phyloP scores from a whole-genome alignment of 2,888 invertebrate genomes.

The Epinotia demarniana region DNA sequence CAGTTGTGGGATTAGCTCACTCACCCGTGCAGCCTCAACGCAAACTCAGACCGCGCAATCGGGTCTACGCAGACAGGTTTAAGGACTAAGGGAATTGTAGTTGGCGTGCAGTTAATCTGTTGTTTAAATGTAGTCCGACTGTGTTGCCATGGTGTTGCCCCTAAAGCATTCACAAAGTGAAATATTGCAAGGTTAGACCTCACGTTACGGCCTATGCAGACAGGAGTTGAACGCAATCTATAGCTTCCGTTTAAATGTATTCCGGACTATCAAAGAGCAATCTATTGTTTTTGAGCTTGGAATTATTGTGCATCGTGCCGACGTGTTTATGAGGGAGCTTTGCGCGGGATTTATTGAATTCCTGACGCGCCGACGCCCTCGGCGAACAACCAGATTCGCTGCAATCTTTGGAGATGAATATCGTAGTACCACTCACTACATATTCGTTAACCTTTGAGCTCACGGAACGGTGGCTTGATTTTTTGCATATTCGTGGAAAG shows the following conservation, averaged over 20 bases:
- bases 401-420: not conserved
- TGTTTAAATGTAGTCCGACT: not conserved
- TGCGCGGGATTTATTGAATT: not conserved
- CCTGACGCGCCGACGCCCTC: not conserved
- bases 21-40: not conserved
- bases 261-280: not conserved
- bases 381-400: not conserved
- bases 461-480: too few relatives aligned
- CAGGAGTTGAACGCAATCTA: not conserved
- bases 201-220: not conserved
- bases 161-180: too few relatives aligned
- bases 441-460: not conserved
- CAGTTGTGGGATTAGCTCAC: conserved; percentile 4
- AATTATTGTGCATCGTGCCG: not conserved
- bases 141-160: not conserved
- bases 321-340: not conserved
- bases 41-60: not conserved
- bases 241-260: not conserved
- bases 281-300: not conserved
- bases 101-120: not conserved
- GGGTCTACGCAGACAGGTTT: not conserved
- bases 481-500: too few relatives aligned
- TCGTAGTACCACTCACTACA: not conserved
- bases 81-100: not conserved
- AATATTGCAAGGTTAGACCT: not conserved